Conservation (phyloP, 2,797 vertebrate species). For the Eulemur mongoz region DNA sequence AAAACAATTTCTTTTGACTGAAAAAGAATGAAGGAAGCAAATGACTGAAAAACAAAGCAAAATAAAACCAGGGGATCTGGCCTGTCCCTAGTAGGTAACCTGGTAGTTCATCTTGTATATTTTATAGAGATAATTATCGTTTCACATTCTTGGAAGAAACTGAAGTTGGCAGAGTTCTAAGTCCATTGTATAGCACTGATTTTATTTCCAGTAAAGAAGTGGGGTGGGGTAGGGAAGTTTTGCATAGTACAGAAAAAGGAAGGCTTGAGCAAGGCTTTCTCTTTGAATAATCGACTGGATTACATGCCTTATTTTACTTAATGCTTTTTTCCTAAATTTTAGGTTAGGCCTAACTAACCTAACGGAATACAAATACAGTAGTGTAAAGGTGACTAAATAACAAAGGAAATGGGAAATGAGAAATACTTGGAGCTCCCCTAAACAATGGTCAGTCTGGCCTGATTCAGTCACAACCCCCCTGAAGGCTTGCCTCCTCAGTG, state of each 20-base stretch:
- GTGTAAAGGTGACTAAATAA: background rate
- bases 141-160: constrained; percentile 21
- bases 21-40: constrained; percentile 14
- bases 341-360: background rate
- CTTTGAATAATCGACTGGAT: background rate
- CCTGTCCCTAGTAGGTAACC: background rate
- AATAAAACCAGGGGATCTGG: constrained; percentile 1
- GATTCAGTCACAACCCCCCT: background rate
- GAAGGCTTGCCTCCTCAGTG: background rate
- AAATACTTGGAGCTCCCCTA: background rate
- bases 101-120: background rate
- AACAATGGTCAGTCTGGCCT: background rate
- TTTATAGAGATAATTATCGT: constrained; percentile 25
- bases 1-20: background rate
- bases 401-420: background rate
- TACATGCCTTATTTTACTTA: background rate
- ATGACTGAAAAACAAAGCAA: background rate
- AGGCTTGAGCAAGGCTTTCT: background rate
- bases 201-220: background rate
- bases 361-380: background rate
- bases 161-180: background rate
- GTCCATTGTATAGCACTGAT: background rate
- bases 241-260: background rate
- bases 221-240: background rate
- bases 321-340: background rate